A percentile compares a stretch with the other conserved stretches of the same genome.
Conservation (phyloP, 2,113 vertebrate genomes). For the Malurus elegans region DNA sequence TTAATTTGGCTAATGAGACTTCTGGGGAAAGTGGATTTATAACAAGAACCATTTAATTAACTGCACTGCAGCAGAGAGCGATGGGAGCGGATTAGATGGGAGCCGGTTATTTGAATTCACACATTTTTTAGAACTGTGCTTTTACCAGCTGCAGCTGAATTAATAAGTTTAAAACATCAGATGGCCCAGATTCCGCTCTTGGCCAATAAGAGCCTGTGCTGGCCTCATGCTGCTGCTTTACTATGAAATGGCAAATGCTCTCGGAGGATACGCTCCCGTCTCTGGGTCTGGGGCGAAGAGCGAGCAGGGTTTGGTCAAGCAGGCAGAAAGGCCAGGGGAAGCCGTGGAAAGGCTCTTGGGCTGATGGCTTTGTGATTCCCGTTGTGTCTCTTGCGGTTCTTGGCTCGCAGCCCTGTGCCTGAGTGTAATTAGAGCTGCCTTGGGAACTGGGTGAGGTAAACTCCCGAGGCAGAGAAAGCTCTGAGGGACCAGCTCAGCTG, state of each 20-base stretch:
- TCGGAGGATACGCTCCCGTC: not conserved
- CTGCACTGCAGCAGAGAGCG: not conserved
- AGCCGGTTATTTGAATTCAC: conserved; percentile 13
- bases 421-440: not conserved
- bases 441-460: not conserved
- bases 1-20: conserved; percentile 60
- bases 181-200: conserved; percentile 37
- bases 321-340: not conserved
- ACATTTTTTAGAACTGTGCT: not conserved
- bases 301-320: not conserved
- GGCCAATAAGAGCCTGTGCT: not conserved
- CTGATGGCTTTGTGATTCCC: not conserved
- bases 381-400: not conserved
- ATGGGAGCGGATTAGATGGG: not conserved
- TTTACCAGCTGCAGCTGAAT: conserved; percentile 38
- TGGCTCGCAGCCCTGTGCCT: not conserved
- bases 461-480: not conserved
- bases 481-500: not conserved
- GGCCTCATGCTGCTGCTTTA: not conserved
- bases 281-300: not conserved
- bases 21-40: conserved; percentile 40
- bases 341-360: not conserved
- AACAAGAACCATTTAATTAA: conserved; percentile 45
- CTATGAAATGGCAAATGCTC: not conserved
- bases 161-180: conserved; percentile 30